phyloP scores from a whole-genome alignment of 2,797 vertebrate genomes.

The Harpagifer antarcticus region DNA sequence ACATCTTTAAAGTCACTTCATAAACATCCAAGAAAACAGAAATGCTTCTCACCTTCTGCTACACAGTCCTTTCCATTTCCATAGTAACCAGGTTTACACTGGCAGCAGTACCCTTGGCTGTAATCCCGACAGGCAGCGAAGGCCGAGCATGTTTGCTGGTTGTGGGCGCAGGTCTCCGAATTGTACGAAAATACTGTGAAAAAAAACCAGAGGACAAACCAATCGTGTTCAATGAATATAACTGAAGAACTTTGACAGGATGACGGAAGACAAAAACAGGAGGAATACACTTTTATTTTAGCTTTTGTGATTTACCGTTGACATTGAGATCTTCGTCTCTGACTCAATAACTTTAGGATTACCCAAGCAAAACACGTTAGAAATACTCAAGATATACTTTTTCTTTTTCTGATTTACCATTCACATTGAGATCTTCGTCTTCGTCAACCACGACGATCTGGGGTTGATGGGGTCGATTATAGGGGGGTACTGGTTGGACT shows the following conservation, averaged over 20 bases:
- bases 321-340: constrained; percentile 86
- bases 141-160: constrained; percentile 87
- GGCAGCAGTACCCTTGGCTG: constrained; percentile 90
- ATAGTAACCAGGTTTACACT: constrained; percentile 90
- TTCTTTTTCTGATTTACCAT: constrained; percentile 82
- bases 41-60: constrained; percentile 86
- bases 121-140: constrained; percentile 91
- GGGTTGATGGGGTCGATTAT: constrained; percentile 73
- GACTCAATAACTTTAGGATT: too few species aligned
- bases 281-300: neutral
- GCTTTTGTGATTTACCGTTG: constrained; percentile 82
- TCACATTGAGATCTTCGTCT: constrained; percentile 86
- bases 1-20: neutral
- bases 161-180: constrained; percentile 87
- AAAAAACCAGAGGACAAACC: neutral
- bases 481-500: constrained; percentile 38
- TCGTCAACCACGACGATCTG: constrained; percentile 89
- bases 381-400: neutral
- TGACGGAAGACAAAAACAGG: too few species aligned
- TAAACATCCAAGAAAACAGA: neutral
- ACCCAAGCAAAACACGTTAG: neutral
- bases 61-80: constrained; percentile 95
- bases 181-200: constrained; percentile 91
- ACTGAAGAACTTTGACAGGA: neutral
- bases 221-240: neutral